A percentile compares a stretch with the other conserved stretches of the same genome.
These are phyloP conservation scores for Cotesia glomerata DNA, from an alignment of 1,140 invertebrate genomes.

Conservation along the genomic window DNA sequence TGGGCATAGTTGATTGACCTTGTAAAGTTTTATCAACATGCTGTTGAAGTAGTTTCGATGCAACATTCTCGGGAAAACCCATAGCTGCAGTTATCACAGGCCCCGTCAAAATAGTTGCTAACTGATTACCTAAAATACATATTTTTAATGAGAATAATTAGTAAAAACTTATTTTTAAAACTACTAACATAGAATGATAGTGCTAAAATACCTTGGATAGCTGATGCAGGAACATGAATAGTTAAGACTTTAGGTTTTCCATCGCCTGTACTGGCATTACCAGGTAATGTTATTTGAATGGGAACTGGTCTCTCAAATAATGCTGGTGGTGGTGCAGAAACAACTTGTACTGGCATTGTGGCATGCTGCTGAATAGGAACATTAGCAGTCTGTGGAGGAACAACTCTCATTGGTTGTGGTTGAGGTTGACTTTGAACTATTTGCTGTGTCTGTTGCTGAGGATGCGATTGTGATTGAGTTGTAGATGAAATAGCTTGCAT, in stretches of 20 bases:
- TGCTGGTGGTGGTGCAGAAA: conserved; percentile 51
- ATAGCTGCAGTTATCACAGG: conserved; percentile 86
- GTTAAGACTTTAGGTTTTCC: conserved; percentile 75
- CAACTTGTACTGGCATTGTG: conserved; percentile 54
- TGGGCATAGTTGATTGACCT: conserved; percentile 61
- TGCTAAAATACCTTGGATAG: conserved; percentile 68
- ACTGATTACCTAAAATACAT: conserved; percentile 62
- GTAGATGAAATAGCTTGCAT: conserved; percentile 48
- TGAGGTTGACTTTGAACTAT: conserved; percentile 49
- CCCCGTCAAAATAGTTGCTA: conserved; percentile 76
- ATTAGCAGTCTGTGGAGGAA: conserved; percentile 40
- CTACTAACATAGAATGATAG: no score
- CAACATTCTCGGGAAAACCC: conserved; percentile 77
- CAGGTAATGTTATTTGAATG: conserved; percentile 73
- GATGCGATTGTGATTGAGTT: conserved; percentile 43
- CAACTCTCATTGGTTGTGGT: conserved; percentile 42
- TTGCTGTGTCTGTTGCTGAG: conserved; percentile 48
- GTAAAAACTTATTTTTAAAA: no score
- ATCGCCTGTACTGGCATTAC: conserved; percentile 71
- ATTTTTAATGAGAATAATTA: no score
- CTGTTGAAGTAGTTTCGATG: conserved; percentile 81
- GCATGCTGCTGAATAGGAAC: conserved; percentile 52
- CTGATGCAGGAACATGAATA: conserved; percentile 84
- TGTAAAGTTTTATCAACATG: conserved; percentile 83
- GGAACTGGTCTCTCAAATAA: conserved; percentile 64